Evolutionary conservation across 1,140 invertebrate genomes (phyloP), one percentile per base, ranked within the genome.

Genomic region (Bombus picipes): DNA sequence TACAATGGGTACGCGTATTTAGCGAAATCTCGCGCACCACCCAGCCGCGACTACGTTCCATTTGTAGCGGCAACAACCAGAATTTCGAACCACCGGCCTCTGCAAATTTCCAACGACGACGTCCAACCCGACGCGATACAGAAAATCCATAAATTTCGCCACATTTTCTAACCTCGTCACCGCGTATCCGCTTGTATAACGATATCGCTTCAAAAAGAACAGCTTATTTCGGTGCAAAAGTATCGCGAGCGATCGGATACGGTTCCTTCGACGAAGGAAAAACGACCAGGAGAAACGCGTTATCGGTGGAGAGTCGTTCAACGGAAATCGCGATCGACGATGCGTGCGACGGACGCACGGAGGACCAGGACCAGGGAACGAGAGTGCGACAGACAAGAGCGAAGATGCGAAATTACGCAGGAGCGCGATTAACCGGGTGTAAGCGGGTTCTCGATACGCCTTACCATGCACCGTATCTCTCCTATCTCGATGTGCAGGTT

Each of bases 381-480:
- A 15, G 43, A 13, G 13, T 0, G 13, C 43, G 43, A 43, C 43
- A 0, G 13, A 13, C 43, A 43, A 43, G 13, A 43, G 43, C 43
- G 80, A 76, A 86, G 79, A 89, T 83, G 65, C 79, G 71, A 87
- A 89, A 89, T 89, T 89, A 89, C 74, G 68, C 74, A 73, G 59
- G 32, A 57, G 68, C 73, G 75, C 84, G 78, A 89, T 89, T 82
- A 88, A 83, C 71, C 76, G 79, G 39, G 62, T 85, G 87, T 81
- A 75, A 86, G 66, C 88, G 80, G 71, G 47, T 86, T 89, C 76
- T 89, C 87, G 84, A 89, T 86, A 80, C 65, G 75, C 84, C 70
- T 80, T 87, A 66, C 47, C 47, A 1, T 28, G 41, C 18, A n/a
- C 18, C 32, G n/a, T 81, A 62, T 78, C 73, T 87, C 77, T 85